Percentiles rank a stretch among this genome's conserved stretches.
Conservation (phyloP, 2,797 vertebrate genomes). For the Sebastes matsubarae region DNA sequence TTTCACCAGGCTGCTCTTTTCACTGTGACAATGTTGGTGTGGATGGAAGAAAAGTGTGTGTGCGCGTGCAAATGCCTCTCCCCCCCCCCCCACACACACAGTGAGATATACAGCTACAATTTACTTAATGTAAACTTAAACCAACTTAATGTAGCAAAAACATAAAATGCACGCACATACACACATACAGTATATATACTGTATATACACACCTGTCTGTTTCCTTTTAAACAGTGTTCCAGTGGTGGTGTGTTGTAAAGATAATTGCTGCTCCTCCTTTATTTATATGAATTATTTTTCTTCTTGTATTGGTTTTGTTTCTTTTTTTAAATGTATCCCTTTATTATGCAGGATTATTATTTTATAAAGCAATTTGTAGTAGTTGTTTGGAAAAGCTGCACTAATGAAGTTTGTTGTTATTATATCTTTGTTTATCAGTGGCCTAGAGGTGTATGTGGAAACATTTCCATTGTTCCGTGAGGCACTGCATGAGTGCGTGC, state of each 20-base stretch:
- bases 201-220: background rate
- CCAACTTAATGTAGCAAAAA: background rate
- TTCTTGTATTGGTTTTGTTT: background rate
- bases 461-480: background rate
- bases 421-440: background rate
- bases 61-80: background rate
- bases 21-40: background rate
- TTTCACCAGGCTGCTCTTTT: conserved; percentile 30
- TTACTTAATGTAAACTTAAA: conserved; percentile 9
- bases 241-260: conserved; percentile 5
- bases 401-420: conserved; percentile 1
- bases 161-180: background rate
- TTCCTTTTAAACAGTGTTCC: conserved; percentile 2
- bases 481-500: background rate
- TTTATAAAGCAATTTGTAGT: background rate
- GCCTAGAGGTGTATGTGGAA: background rate
- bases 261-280: conserved; percentile 21
- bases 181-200: background rate
- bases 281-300: background rate
- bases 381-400: background rate
- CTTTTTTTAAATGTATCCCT: background rate
- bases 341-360: conserved; percentile 2
- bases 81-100: background rate
- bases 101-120: background rate
- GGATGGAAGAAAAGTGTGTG: background rate